Conservation (phyloP, 2,797 vertebrate genomes). For the Hypotaenidia okinawae region DNA sequence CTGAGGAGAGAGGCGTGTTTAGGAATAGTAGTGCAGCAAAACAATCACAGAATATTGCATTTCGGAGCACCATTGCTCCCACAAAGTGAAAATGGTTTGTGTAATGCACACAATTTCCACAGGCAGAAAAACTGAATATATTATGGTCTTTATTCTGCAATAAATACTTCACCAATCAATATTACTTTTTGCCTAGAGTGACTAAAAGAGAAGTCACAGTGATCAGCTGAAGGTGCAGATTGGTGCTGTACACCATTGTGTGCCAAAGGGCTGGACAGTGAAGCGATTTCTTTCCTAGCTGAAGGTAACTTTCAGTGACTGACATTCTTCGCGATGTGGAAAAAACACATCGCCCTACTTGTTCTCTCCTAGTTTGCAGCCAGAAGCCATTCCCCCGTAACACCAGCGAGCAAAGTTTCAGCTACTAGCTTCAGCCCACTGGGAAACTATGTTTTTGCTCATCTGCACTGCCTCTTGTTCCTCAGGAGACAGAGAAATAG, state of each 20-base stretch:
- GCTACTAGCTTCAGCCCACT: neutral
- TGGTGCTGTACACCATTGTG: neutral
- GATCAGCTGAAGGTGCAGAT: neutral
- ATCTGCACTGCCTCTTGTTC: neutral
- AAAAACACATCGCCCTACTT: neutral
- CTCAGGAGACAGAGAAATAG: neutral
- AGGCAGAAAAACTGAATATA: neutral
- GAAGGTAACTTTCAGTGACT: neutral
- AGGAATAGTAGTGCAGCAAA: neutral
- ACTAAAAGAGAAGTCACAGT: neutral
- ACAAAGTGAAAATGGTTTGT: neutral
- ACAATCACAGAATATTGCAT: neutral
- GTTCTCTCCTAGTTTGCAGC: neutral
- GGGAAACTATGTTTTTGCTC: neutral
- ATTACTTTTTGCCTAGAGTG: neutral
- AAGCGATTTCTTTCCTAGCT: neutral
- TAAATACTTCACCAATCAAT: rapidly evolving
- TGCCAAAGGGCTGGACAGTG: neutral
- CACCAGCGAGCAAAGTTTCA: neutral
- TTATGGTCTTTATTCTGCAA: neutral
- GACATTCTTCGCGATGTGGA: neutral
- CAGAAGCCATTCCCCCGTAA: neutral
- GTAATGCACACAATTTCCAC: neutral
- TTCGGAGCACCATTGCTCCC: neutral
- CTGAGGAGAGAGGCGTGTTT: neutral